Evolutionary conservation across 2,888 invertebrate genomes (phyloP).

Genomic region (Troides aeacus): DNA sequence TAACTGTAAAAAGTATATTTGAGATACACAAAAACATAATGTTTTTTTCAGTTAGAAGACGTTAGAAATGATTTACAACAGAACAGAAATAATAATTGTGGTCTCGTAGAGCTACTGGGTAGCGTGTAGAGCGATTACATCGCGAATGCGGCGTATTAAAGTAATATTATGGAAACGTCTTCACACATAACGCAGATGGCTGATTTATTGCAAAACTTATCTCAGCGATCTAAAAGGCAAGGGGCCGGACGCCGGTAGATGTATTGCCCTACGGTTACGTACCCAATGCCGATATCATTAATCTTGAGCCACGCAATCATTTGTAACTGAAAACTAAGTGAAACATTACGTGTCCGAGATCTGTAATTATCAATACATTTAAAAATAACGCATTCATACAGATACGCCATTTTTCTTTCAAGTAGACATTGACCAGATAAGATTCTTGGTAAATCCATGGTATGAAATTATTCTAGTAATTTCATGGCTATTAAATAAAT

Average conservation of each 20-base stretch:
- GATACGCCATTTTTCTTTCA: neutral
- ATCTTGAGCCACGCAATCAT: slow-evolving; percentile 60
- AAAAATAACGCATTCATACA: neutral
- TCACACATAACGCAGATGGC: slow-evolving; percentile 35
- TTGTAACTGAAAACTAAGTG: slow-evolving; percentile 66
- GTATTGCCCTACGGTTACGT: slow-evolving; percentile 59
- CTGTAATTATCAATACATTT: slow-evolving; percentile 29
- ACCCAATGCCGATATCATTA: slow-evolving; percentile 57
- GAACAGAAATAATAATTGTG: slow-evolving; percentile 1
- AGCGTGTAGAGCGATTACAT: slow-evolving; percentile 18
- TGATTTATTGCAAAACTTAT: slow-evolving; percentile 50
- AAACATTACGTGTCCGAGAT: slow-evolving; percentile 46
- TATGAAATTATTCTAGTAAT: too few species aligned
- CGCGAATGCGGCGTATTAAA: slow-evolving; percentile 24
- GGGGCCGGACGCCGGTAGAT: slow-evolving; percentile 50
- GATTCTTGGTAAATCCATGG: neutral
- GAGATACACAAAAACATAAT: too few species aligned
- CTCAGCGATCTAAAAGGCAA: slow-evolving; percentile 49
- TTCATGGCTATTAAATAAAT: too few species aligned
- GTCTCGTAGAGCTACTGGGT: slow-evolving; percentile 16
- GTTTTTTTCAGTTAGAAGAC: neutral
- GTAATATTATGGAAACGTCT: slow-evolving; percentile 32
- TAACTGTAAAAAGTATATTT: too few species aligned
- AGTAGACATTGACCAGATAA: neutral
- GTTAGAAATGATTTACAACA: neutral